Base-by-base conservation (phyloP, 2,797 vertebrate genomes). In the Lacerta bilineata region DNA sequence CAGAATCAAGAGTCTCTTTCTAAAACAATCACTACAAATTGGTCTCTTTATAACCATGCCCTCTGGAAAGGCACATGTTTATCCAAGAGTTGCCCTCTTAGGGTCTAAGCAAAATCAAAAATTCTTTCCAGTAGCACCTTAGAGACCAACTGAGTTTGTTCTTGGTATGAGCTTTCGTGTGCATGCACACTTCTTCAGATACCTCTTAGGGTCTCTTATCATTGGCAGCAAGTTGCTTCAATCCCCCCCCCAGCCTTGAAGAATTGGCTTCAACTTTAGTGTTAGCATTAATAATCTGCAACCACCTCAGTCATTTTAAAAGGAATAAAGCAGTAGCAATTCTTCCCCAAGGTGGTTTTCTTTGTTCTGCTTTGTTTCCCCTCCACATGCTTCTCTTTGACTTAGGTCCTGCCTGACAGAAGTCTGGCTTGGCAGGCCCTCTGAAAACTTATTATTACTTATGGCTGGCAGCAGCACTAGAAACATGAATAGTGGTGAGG, bases 11-110 rank as follows among this genome's bases (percentile, higher is more conserved):
- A 76, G 27, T 83, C 29, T 68, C 13, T 78, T 50, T 86, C 18
- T 68, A 68, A 77, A 86, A 68, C 36, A 77, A 85, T 77, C 83
- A 77, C 17, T 50, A 46, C 76, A 86, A 29, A 86, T 79, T 29
- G 41, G 61, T 79, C 41, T 39, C 41, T 50, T 79, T 68, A 76
- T 41, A 68, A 79, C 84, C 41, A 86, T 33, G 10, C n/a, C n/a
- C 20, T 46, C 10, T 78, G 59, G 39, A 79, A 36, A 5, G 79
- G 29, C 84, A 79, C 59, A 39, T 68, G 46, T 59, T 59, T 80
- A 71, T 80, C 25, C 66, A 71, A 80, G 33, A 41, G 33, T 46
- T 72, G 33, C 43, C 17, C 9, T 71, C 23, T 39, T 71, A 78
- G 4, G 13, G 20, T 69, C 61, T 86, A n/a, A n/a, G n/a, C n/a